Percentiles rank a stretch among this genome's conserved stretches.
Conservation (phyloP, 2,797 vertebrate species). For the Eospalax fontanierii region DNA sequence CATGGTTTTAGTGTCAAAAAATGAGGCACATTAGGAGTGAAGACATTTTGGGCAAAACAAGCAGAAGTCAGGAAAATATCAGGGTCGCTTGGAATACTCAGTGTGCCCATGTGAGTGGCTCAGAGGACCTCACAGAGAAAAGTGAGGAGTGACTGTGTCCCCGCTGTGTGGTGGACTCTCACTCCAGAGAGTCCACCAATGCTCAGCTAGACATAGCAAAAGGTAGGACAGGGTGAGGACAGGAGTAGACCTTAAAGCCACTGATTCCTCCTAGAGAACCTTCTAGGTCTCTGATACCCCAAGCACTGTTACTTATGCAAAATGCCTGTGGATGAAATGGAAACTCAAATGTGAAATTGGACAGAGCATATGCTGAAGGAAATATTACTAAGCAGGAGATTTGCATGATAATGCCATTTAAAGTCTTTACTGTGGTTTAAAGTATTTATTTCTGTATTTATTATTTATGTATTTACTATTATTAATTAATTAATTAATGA, state of each 20-base stretch:
- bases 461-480: no score
- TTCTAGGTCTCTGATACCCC: not conserved
- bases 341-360: not conserved
- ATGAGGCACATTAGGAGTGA: not conserved
- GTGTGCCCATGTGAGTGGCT: not conserved
- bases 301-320: slow-evolving; percentile 47
- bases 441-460: no score
- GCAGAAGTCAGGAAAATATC: slow-evolving; percentile 1
- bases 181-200: not conserved
- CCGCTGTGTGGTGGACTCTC: not conserved
- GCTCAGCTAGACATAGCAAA: not conserved
- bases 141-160: not conserved
- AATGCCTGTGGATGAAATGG: slow-evolving; percentile 36
- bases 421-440: not conserved
- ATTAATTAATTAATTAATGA: no score
- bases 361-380: slow-evolving; percentile 12
- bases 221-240: not conserved
- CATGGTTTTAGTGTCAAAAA: not conserved
- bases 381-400: not conserved
- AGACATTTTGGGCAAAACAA: not conserved
- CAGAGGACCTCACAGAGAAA: not conserved
- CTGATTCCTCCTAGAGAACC: not conserved
- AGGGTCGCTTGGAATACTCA: not conserved
- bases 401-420: not conserved
- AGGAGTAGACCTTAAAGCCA: not conserved